phyloP scores from a whole-genome alignment of 2,888 invertebrate genomes.

The Patella ulyssiponensis region DNA sequence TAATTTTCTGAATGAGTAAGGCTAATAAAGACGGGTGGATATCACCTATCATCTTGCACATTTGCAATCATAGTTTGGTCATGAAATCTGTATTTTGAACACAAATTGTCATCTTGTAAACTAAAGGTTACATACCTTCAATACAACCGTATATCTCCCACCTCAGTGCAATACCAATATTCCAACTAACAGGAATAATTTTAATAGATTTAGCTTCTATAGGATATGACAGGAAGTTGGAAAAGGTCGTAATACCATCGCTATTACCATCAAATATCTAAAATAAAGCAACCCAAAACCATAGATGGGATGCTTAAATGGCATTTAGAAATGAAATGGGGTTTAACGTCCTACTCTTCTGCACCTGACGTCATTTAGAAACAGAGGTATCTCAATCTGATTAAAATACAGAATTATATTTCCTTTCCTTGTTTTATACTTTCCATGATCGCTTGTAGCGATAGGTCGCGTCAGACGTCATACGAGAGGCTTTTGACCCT shows the following conservation, averaged over 20 bases:
- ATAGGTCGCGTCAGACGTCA: too few species aligned
- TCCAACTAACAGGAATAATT: conserved; percentile 53
- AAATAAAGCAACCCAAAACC: conserved; percentile 8
- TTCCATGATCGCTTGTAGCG: too few species aligned
- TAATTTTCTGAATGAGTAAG: neutral
- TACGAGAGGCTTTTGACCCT: too few species aligned
- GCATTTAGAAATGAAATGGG: too few species aligned
- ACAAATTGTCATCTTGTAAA: neutral
- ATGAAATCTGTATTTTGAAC: neutral
- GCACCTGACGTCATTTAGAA: too few species aligned
- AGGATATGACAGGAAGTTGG: conserved; percentile 50
- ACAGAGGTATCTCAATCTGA: too few species aligned
- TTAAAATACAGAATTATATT: too few species aligned
- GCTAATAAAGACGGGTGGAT: neutral
- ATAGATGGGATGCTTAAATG: too few species aligned
- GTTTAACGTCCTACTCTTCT: too few species aligned
- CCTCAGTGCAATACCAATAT: conserved; percentile 52
- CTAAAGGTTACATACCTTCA: conserved; percentile 41
- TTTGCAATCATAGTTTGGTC: neutral
- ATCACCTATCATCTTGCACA: neutral
- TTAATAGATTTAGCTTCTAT: conserved; percentile 53
- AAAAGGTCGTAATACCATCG: conserved; percentile 38
- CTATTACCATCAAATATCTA: conserved; percentile 55
- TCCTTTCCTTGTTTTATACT: too few species aligned
- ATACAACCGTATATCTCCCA: conserved; percentile 59